Percentiles rank a stretch among this genome's conserved stretches.
Evolutionary conservation across 2,113 vertebrate genomes (phyloP).

Genomic region (Corythaixoides concolor): DNA sequence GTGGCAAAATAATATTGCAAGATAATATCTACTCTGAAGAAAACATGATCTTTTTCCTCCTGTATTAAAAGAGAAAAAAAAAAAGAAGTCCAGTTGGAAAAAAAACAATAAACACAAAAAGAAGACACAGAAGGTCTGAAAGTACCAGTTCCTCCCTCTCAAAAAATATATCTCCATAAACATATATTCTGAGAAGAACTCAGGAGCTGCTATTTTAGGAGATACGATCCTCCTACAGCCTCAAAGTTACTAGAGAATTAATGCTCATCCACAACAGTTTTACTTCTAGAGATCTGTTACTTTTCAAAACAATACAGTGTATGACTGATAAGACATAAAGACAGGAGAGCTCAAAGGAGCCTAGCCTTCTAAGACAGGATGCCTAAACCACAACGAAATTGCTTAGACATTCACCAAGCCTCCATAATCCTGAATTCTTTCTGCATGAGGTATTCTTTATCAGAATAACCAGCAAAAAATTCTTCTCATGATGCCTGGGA

Average conservation of each 20-base stretch:
- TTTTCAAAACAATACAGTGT: background rate
- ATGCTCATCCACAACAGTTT: background rate
- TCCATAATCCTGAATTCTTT: background rate
- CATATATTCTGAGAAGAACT: background rate
- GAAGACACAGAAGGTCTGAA: background rate
- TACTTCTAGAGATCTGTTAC: background rate
- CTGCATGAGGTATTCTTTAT: background rate
- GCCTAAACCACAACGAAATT: background rate
- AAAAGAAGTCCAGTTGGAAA: background rate
- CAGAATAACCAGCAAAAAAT: background rate
- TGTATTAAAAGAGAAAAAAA: slow-evolving; percentile 41
- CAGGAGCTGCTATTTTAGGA: background rate
- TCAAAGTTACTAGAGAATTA: background rate
- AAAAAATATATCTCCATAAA: background rate
- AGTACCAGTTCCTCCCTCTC: background rate
- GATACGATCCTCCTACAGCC: background rate
- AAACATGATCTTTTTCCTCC: slow-evolving; percentile 75
- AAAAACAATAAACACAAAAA: background rate
- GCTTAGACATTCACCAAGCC: background rate
- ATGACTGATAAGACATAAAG: background rate
- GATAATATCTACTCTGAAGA: slow-evolving; percentile 86
- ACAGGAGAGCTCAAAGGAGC: background rate
- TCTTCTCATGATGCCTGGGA: background rate
- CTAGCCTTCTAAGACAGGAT: background rate
- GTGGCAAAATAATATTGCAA: slow-evolving; percentile 88